Conservation (phyloP, 2,113 vertebrate genomes). For the Triplophysa dalaica region DNA sequence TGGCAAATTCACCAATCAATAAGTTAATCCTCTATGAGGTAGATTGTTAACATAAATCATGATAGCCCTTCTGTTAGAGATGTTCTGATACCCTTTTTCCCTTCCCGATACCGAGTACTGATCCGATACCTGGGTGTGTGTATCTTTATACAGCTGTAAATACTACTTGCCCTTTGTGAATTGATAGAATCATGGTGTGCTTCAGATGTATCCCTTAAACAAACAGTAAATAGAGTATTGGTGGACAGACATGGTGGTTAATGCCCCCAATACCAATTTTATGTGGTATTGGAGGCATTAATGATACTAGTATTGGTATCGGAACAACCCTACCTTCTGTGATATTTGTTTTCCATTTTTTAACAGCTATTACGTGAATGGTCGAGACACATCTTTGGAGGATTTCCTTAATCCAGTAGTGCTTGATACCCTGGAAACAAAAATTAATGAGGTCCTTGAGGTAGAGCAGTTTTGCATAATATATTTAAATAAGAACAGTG, state of each 20-base stretch:
- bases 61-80: neutral
- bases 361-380: slow-evolving; percentile 90
- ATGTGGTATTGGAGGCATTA: too few species aligned
- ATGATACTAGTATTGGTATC: too few species aligned
- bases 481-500: neutral
- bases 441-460: slow-evolving; percentile 76
- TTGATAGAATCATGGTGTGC: too few species aligned
- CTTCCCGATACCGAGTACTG: too few species aligned
- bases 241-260: too few species aligned
- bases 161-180: too few species aligned
- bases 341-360: neutral
- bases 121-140: too few species aligned
- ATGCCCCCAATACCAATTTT: too few species aligned
- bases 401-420: slow-evolving; percentile 87
- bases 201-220: too few species aligned
- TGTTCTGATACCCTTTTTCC: neutral
- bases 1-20: neutral
- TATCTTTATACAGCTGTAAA: too few species aligned
- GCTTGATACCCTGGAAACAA: slow-evolving; percentile 80
- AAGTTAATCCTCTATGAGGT: neutral
- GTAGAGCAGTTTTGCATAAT: slow-evolving; percentile 60
- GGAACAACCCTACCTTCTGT: too few species aligned
- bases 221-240: too few species aligned
- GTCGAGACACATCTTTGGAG: slow-evolving; percentile 79
- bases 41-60: neutral